phyloP scores from a whole-genome alignment of 2,113 vertebrate species.

The Scytalopus superciliaris region DNA sequence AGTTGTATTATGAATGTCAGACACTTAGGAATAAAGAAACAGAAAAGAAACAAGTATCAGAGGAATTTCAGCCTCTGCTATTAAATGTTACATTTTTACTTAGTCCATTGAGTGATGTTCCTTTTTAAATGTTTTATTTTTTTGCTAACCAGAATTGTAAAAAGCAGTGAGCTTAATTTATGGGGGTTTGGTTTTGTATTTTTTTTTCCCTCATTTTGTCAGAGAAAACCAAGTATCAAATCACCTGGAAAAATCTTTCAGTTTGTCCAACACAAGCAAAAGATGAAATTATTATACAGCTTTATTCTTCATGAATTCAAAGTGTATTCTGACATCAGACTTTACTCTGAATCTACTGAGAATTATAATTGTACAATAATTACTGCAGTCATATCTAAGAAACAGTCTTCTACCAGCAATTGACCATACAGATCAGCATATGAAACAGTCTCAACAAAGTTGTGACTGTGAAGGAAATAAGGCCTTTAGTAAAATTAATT shows the following conservation, averaged over 20 bases:
- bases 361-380: background rate
- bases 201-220: background rate
- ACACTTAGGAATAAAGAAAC: background rate
- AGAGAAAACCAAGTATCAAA: background rate
- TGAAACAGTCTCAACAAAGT: background rate
- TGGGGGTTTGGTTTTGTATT: rapidly evolving
- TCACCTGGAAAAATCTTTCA: background rate
- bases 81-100: background rate
- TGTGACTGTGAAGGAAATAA: background rate
- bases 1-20: background rate
- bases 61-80: background rate
- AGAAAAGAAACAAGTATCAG: background rate
- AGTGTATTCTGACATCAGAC: background rate
- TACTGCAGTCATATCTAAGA: background rate
- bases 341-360: background rate
- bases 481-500: background rate
- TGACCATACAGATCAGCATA: background rate
- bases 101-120: background rate
- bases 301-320: background rate
- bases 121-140: background rate
- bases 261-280: background rate
- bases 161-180: background rate
- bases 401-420: background rate
- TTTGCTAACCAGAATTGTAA: background rate
- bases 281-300: background rate